Evolutionary conservation across 2,797 vertebrate genomes (phyloP).

Genomic region (Chanos chanos): DNA sequence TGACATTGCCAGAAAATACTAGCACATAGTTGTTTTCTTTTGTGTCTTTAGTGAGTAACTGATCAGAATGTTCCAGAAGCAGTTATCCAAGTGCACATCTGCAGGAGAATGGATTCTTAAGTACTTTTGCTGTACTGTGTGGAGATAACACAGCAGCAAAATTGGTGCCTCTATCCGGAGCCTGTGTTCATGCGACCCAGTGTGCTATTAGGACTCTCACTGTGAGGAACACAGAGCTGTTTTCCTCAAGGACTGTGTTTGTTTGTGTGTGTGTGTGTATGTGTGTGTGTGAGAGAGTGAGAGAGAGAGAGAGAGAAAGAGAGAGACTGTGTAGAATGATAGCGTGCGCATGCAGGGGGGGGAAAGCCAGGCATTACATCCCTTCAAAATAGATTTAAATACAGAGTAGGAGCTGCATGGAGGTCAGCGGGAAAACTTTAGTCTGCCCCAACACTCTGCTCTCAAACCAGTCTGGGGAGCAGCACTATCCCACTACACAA

Average conservation of each 20-base stretch:
- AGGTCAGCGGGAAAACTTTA: constrained; percentile 53
- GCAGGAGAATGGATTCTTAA: not conserved
- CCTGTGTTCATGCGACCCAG: constrained; percentile 8
- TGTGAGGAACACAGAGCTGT: constrained; percentile 33
- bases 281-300: not conserved
- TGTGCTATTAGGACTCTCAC: constrained; percentile 12
- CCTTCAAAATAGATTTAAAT: constrained; percentile 78
- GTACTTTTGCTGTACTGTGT: constrained; percentile 26
- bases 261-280: constrained; percentile 10
- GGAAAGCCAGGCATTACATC: constrained; percentile 40
- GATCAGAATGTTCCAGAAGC: constrained; percentile 9
- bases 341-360: constrained; percentile 34
- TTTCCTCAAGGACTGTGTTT: constrained; percentile 26
- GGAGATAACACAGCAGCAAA: too few species aligned
- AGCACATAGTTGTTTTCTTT: constrained; percentile 16
- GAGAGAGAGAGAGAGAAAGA: constrained; percentile 6
- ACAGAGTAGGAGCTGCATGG: constrained; percentile 63
- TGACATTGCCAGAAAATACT: constrained; percentile 16
- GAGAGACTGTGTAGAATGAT: constrained; percentile 9
- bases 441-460: constrained; percentile 11
- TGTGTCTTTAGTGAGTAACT: constrained; percentile 35
- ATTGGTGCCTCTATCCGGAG: too few species aligned
- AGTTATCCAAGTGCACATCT: constrained; percentile 10
- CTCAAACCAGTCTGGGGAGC: too few species aligned
- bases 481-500: constrained; percentile 16